Percentiles rank a stretch among this genome's conserved stretches.
Evolutionary conservation across 2,888 invertebrate genomes (phyloP).

Genomic region (Scaeva pyrastri): DNA sequence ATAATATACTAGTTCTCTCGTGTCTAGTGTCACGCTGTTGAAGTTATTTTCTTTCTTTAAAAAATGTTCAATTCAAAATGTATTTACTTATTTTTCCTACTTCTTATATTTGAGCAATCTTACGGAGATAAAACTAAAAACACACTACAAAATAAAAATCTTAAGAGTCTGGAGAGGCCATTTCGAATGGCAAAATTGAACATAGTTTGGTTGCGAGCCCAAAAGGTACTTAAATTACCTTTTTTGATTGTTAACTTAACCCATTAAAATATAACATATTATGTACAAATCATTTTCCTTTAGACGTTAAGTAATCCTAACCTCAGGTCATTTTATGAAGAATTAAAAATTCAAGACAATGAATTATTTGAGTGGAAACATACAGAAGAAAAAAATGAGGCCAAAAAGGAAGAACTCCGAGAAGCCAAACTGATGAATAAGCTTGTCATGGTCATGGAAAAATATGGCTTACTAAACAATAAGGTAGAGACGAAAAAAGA

Average conservation of each 20-base stretch:
- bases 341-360: conserved; percentile 95
- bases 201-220: conserved; percentile 10
- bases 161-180: not conserved
- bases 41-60: not conserved
- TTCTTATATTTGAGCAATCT: not conserved
- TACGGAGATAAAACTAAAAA: not conserved
- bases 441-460: conserved; percentile 91
- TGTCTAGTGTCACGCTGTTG: not conserved
- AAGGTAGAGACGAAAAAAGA: conserved; percentile 87
- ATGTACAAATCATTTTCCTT: conserved; percentile 4
- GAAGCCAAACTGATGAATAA: conserved; percentile 92
- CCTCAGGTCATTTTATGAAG: conserved; percentile 93
- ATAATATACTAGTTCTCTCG: too few species aligned
- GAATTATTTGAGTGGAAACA: conserved; percentile 94
- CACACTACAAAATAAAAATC: not conserved
- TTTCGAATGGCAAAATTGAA: conserved; percentile 35
- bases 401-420: conserved; percentile 91
- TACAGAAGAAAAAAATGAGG: conserved; percentile 91
- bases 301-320: conserved; percentile 92
- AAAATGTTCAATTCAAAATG: conserved; percentile 13
- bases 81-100: not conserved
- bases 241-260: not conserved
- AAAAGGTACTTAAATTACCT: not conserved
- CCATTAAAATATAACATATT: not conserved
- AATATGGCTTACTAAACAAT: conserved; percentile 91